Evolutionary conservation across 2,888 invertebrate genomes (phyloP), one percentile per base, ranked within the genome.

Genomic region (Mesorhabditis sp.): DNA sequence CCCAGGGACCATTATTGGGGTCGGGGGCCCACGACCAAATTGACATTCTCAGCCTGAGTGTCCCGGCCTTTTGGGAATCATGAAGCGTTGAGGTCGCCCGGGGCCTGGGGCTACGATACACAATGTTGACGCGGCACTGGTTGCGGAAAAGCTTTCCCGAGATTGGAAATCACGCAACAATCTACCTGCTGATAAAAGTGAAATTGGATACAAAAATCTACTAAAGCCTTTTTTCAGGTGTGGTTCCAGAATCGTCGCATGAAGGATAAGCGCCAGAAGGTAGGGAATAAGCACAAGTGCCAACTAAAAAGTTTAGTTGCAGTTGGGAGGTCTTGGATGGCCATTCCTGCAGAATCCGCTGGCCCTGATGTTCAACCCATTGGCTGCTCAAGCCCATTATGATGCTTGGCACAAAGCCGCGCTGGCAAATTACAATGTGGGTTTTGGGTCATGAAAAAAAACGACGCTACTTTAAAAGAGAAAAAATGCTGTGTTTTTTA

Each of bases 171-270:
- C 28, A 28, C 28, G 28, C 28, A 28, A 28, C 28, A 28, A 28
- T 28, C 58, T 10, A 50, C n/a, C n/a, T 10, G 10, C 6, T 2
- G 63, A 62, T 6, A 62, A 62, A 62, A 15, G 15, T 7, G 63
- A 62, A 15, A 1, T 28, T 28, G 28, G 28, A 28, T 28, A 28
- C 1, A 28, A 28, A 28, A 28, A 62, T 41, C 13, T 4, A 42
- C 4, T 13, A 13, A 41, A 13, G 10, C 41, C 42, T 4, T 64
- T 74, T 87, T 78, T 4, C 74, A 80, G 4, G 89, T 94, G 41
- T 97, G 97, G 97, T 98, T 98, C 87, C 95, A 95, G 90, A 95
- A 95, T 87, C 90, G 95, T 50, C 89, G 95, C 68, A 95, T 95
- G 94, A 95, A 97, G 86, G 96, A 97, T 88, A 97, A 98, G 84